phyloP scores from a whole-genome alignment of 2,888 invertebrate species.

The Drosophila meridionalis region DNA sequence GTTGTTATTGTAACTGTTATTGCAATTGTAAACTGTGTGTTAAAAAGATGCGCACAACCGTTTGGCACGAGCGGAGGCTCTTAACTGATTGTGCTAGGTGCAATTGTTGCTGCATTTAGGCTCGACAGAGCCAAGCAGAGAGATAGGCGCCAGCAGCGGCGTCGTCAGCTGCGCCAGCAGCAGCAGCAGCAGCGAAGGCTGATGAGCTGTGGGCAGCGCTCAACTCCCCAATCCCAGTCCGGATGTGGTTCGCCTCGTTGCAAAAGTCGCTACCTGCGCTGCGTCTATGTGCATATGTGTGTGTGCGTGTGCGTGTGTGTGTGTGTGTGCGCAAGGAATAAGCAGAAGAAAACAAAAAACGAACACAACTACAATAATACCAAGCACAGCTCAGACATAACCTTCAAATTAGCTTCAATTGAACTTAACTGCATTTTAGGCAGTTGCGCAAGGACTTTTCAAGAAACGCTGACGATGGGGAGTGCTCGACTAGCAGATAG shows the following conservation, averaged over 20 bases:
- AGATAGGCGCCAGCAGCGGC: constrained; percentile 43
- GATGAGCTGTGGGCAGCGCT: constrained; percentile 40
- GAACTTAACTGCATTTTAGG: constrained; percentile 9
- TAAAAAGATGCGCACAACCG: constrained; percentile 77
- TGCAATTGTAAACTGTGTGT: constrained; percentile 11
- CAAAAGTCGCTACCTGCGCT: constrained; percentile 16
- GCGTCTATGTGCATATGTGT: not conserved
- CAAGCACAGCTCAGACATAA: constrained; percentile 20
- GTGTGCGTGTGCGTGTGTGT: constrained; percentile 13
- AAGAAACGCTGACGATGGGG: not conserved
- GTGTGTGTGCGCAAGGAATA: constrained; percentile 8
- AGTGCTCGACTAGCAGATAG: not conserved
- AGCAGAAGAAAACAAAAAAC: not conserved
- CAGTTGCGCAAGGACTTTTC: constrained; percentile 19
- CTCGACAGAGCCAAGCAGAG: constrained; percentile 58
- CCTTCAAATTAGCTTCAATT: constrained; percentile 33
- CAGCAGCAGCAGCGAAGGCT: not conserved
- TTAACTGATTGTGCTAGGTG: constrained; percentile 80
- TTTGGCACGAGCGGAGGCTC: constrained; percentile 82
- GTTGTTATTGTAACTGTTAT: constrained; percentile 1
- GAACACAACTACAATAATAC: constrained; percentile 1
- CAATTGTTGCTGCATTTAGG: constrained; percentile 79
- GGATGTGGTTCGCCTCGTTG: constrained; percentile 64
- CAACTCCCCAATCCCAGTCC: constrained; percentile 45
- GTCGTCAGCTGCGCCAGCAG: constrained; percentile 8